Percentiles rank a stretch among this genome's conserved stretches.
Conservation (phyloP, 2,113 vertebrate genomes). For the Pseudonaja textilis region DNA sequence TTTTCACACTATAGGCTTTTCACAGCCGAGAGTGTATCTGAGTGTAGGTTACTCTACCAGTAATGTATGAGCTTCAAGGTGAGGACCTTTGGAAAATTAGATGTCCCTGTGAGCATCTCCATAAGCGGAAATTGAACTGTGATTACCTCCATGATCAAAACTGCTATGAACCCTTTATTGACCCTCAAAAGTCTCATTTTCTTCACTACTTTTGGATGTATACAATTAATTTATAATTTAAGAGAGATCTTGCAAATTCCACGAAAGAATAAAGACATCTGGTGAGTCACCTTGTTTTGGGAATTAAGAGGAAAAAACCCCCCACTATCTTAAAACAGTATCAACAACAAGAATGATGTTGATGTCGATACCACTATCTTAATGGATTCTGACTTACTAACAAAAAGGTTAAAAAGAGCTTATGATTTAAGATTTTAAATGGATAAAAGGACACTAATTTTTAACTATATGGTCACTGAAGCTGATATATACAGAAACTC, state of each 20-base stretch:
- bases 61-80: background rate
- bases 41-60: background rate
- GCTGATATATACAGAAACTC: background rate
- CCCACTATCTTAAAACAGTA: background rate
- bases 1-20: too few relatives aligned
- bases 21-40: background rate
- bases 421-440: background rate
- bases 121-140: background rate
- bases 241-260: background rate
- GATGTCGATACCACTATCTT: background rate
- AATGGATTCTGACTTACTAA: background rate
- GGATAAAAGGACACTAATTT: background rate
- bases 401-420: background rate
- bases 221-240: background rate
- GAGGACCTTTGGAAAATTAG: background rate
- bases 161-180: background rate
- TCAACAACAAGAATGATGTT: background rate
- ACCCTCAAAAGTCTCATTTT: background rate
- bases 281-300: background rate
- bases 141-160: background rate
- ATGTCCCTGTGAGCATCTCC: background rate
- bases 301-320: background rate
- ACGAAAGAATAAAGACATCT: background rate
- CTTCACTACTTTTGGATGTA: background rate
- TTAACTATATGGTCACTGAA: background rate